Base-by-base conservation (phyloP, 2,113 vertebrate species). In the Triplophysa siluroides region DNA sequence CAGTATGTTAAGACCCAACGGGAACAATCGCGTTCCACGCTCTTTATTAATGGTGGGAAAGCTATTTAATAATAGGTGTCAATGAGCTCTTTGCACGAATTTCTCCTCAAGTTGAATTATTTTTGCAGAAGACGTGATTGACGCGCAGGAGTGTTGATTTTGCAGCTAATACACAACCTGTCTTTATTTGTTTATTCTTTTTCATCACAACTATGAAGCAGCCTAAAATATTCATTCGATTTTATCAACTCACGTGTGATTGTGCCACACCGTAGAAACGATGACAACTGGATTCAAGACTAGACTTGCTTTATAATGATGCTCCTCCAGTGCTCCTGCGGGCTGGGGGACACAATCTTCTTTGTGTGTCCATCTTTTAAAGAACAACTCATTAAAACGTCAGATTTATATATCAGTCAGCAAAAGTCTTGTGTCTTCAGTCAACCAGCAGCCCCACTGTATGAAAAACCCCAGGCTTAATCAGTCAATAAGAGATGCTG, bases 261-360 rank as follows among this genome's bases (percentile, higher is more conserved):
- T 54, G 24, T 4, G 16, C 10, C 18, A 71, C 29, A 71, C 9
- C 47, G 26, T 19, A 4, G 70, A 60, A 58, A 29, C 8, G n/a
- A 19, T 73, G 54, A 60, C 52, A 58, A 29, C 54, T 73, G n/a
- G 38, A 73, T 54, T 41, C 70, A 43, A 73, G 29, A 73, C 54
- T 56, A 73, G 60, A 52, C 70, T 38, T 38, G 70, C 70, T 38
- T 38, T 52, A 58, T 38, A 73, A 73, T 73, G 70, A 73, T 33
- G 29, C 68, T 73, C 29, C 52, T 58, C 26, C n/a, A 41, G 26
- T 13, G 29, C 54, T 73, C 19, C 29, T 60, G 70, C 54, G 33
- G 50, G 4, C 29, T 71, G 24, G 69, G 24, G 54, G 54, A 12
- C n/a, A 16, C n/a, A 73, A 16, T 52, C 54, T 73, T 52, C 29